Conservation (phyloP, 2,797 vertebrate species). For the Dryobates pubescens region DNA sequence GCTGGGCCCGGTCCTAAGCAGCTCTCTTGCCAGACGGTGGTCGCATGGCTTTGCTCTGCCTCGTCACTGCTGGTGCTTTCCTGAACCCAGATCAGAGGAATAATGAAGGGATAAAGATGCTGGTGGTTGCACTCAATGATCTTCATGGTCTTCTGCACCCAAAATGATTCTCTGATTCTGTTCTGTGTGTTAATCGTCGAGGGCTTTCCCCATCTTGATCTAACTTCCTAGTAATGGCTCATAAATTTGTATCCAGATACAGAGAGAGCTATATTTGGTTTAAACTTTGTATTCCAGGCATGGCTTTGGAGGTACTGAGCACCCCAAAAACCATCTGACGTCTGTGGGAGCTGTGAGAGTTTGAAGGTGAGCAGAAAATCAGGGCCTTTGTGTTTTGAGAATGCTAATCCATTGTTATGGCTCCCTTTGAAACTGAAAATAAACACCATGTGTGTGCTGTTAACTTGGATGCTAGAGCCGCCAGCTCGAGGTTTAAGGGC, state of each 20-base stretch:
- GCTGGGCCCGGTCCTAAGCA: too few species aligned
- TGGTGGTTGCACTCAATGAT: too few species aligned
- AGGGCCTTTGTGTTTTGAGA: conserved; percentile 50
- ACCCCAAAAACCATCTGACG: not conserved
- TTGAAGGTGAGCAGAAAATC: conserved; percentile 42
- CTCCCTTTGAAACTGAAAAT: conserved; percentile 65
- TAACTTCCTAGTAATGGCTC: not conserved
- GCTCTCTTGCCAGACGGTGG: too few species aligned
- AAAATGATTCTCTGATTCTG: too few species aligned
- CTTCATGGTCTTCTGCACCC: too few species aligned
- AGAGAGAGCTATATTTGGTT: not conserved
- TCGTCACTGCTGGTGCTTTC: not conserved
- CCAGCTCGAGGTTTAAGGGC: conserved; percentile 76
- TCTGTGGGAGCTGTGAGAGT: conserved; percentile 20
- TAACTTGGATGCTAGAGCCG: conserved; percentile 75
- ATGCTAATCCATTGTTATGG: conserved; percentile 66
- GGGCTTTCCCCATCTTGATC: not conserved
- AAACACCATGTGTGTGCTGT: conserved; percentile 57
- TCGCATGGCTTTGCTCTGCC: too few species aligned
- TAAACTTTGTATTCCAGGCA: not conserved
- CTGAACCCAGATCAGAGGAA: not conserved
- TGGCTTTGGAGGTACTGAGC: not conserved
- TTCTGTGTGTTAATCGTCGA: not conserved
- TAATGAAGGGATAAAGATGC: not conserved
- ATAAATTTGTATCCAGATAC: not conserved